Evolutionary conservation across 2,888 invertebrate genomes (phyloP).

Genomic region (Geotrupes spiniger): DNA sequence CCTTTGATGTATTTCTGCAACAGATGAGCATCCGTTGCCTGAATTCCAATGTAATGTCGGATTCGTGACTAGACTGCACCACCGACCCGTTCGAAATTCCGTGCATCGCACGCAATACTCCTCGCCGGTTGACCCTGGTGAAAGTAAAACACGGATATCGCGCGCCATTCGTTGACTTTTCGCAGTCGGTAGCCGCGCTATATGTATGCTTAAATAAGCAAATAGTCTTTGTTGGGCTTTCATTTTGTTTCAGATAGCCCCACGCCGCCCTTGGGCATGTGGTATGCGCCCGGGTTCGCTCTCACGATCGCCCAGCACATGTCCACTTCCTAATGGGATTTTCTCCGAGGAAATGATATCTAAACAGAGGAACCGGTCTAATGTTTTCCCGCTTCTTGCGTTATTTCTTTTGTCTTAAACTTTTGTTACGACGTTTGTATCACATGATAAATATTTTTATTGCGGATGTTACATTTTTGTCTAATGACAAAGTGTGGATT

Average conservation of each 20-base stretch:
- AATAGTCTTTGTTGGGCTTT: slow-evolving; percentile 30
- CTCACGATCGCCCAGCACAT: slow-evolving; percentile 27
- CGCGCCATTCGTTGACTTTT: slow-evolving; percentile 5
- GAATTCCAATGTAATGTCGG: slow-evolving; percentile 44
- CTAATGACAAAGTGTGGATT: no score
- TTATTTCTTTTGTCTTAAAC: not conserved
- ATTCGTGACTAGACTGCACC: slow-evolving; percentile 39
- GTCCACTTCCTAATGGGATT: slow-evolving; percentile 38
- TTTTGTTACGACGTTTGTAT: slow-evolving; percentile 1
- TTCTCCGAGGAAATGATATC: slow-evolving; percentile 37
- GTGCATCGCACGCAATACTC: slow-evolving; percentile 3
- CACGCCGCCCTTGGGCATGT: slow-evolving; percentile 22
- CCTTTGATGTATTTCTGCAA: slow-evolving; percentile 44
- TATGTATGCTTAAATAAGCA: slow-evolving; percentile 36
- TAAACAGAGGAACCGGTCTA: slow-evolving; percentile 31
- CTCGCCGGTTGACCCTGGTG: slow-evolving; percentile 4
- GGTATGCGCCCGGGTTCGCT: slow-evolving; percentile 24
- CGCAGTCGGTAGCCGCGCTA: not conserved
- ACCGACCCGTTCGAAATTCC: not conserved
- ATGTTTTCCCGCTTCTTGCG: slow-evolving; percentile 19
- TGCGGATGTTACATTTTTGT: not conserved
- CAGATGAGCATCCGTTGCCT: slow-evolving; percentile 39
- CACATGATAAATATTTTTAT: slow-evolving; percentile 3
- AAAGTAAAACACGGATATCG: slow-evolving; percentile 19
- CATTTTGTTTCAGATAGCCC: slow-evolving; percentile 19